Evolutionary conservation across 37 sponge, comb jelly and placozoan species (phyloP).

Genomic region (Cladorhizidae sp.): DNA sequence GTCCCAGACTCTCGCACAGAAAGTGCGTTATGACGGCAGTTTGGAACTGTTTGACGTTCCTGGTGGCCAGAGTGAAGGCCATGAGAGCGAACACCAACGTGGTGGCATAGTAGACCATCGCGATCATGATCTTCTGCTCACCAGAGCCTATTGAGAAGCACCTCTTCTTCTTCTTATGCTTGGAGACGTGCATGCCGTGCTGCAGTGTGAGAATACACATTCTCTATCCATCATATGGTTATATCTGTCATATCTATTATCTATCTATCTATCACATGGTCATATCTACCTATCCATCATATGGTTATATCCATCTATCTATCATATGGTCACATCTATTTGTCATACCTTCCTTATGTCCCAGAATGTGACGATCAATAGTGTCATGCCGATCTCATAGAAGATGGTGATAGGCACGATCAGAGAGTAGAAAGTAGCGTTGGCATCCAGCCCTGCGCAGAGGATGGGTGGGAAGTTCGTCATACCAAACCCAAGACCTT

Average conservation of each 20-base stretch:
- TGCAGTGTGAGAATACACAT: not conserved
- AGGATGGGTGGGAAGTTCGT: slow-evolving; percentile 19
- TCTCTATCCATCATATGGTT: too few relatives aligned
- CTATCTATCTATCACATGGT: too few relatives aligned
- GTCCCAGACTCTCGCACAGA: slow-evolving; percentile 11
- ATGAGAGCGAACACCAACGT: slow-evolving; percentile 9
- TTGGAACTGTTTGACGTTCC: not conserved
- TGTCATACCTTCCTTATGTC: slow-evolving; percentile 30
- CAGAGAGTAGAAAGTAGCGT: slow-evolving; percentile 24
- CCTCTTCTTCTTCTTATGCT: not conserved
- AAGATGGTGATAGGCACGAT: slow-evolving; percentile 28
- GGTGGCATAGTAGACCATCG: slow-evolving; percentile 1
- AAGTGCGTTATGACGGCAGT: slow-evolving; percentile 1
- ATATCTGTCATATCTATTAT: too few relatives aligned
- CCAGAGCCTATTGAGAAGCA: slow-evolving; percentile 7
- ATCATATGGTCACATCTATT: not conserved
- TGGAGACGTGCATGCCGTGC: not conserved
- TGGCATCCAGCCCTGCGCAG: not conserved
- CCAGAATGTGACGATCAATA: slow-evolving; percentile 46
- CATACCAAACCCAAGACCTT: slow-evolving; percentile 9
- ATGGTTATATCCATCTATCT: too few relatives aligned
- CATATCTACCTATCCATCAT: too few relatives aligned
- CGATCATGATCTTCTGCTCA: slow-evolving; percentile 7
- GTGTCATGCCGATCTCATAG: slow-evolving; percentile 22
- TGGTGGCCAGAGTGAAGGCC: not conserved